Conservation (phyloP, 2,113 vertebrate species). For the Ailuropoda melanoleuca region DNA sequence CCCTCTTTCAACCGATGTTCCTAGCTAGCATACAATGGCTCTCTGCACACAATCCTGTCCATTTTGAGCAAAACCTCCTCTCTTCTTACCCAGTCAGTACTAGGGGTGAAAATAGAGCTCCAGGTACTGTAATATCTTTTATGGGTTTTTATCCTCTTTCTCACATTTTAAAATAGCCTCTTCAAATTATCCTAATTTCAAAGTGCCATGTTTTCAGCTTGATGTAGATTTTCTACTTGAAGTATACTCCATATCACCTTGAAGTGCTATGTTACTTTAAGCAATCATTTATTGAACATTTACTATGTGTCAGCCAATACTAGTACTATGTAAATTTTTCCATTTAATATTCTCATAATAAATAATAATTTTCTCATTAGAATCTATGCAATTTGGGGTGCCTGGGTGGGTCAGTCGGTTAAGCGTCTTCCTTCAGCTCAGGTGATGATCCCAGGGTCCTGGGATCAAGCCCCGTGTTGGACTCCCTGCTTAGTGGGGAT, state of each 20-base stretch:
- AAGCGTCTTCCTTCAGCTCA: no score
- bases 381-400: not conserved
- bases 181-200: not conserved
- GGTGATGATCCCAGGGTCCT: not conserved
- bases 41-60: not conserved
- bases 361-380: not conserved
- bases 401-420: no score
- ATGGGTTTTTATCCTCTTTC: not conserved
- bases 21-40: not conserved
- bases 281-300: not conserved
- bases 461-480: not conserved
- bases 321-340: not conserved
- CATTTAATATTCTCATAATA: not conserved
- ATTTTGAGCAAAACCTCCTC: not conserved
- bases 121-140: not conserved
- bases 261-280: not conserved
- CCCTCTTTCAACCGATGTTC: not conserved
- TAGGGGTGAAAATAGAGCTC: not conserved
- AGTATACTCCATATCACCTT: not conserved
- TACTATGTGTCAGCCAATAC: not conserved
- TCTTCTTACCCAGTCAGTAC: not conserved
- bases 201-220: not conserved
- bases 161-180: not conserved
- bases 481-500: not conserved
- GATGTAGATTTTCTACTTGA: not conserved